A percentile compares a stretch with the other conserved stretches of the same genome.
These are phyloP conservation scores for Charina bottae DNA, from an alignment of 2,113 vertebrate species.

Conservation along the genomic window DNA sequence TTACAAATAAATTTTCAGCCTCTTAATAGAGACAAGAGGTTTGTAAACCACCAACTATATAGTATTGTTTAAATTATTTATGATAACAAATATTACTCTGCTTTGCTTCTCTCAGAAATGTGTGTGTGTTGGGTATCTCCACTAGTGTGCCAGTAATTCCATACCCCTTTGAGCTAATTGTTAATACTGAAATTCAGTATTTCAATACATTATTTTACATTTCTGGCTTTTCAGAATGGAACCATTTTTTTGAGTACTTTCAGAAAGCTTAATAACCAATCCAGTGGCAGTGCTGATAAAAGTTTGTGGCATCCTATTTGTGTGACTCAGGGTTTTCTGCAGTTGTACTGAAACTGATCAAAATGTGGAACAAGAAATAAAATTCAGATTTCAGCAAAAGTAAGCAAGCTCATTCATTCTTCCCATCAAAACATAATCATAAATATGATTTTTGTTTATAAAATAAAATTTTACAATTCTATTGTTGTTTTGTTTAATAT, in stretches of 20 bases:
- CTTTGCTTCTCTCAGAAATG: not conserved
- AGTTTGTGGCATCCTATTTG: not conserved
- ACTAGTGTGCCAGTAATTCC: not conserved
- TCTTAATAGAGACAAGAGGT: not conserved
- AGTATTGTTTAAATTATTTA: not conserved
- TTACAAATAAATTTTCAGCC: not conserved
- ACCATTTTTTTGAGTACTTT: not conserved
- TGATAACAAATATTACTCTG: not conserved
- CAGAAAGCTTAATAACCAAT: not conserved
- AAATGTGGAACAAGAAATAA: not conserved
- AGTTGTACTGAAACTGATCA: not conserved
- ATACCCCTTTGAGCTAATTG: not conserved
- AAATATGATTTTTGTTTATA: not conserved
- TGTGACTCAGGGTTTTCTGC: not conserved
- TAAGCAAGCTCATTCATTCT: not conserved
- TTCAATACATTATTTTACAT: not conserved
- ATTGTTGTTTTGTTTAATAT: not conserved
- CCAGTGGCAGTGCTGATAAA: not conserved
- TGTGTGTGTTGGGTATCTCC: not conserved
- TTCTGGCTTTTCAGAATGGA: not conserved
- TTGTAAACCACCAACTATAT: not conserved
- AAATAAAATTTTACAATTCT: not conserved
- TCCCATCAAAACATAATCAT: not conserved
- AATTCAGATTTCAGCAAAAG: not conserved
- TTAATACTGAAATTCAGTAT: not conserved